Evolutionary conservation across 2,888 invertebrate genomes (phyloP).

Genomic region (Teleiodes luculella): DNA sequence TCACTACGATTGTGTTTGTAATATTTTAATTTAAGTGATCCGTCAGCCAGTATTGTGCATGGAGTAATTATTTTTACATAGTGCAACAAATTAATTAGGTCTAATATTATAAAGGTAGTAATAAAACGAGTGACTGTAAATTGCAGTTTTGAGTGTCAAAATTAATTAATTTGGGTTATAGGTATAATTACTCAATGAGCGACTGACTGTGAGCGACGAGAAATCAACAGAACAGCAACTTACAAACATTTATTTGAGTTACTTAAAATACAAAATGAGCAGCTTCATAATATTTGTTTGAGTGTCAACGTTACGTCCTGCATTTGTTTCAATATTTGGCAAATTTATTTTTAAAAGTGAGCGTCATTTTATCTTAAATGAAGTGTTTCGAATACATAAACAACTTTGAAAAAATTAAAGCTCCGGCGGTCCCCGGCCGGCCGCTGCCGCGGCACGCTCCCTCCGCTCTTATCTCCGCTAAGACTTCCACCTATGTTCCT

Average conservation of each 20-base stretch:
- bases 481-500: no score
- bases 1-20: no score
- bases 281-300: conserved; percentile 12
- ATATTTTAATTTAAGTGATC: no score
- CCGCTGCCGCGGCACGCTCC: no score
- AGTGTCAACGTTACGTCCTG: conserved; percentile 13
- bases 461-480: no score
- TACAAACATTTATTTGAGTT: conserved; percentile 18
- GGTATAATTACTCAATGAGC: conserved; percentile 19
- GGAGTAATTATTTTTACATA: no score
- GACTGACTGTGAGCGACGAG: conserved; percentile 14
- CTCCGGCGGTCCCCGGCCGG: no score
- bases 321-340: conserved; percentile 12
- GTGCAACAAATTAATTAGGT: no score
- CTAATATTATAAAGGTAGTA: background rate
- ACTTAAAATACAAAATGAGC: conserved; percentile 14
- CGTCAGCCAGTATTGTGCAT: no score
- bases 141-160: conserved; percentile 1
- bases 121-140: background rate
- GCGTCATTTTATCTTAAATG: conserved; percentile 14
- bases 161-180: conserved; percentile 18
- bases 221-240: conserved; percentile 9
- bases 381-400: conserved; percentile 6
- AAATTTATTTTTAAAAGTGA: conserved; percentile 12
- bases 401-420: conserved; percentile 3